These are phyloP conservation scores for Nesogale talazaci DNA, from an alignment of 2,113 vertebrate genomes.

Conservation along the genomic window DNA sequence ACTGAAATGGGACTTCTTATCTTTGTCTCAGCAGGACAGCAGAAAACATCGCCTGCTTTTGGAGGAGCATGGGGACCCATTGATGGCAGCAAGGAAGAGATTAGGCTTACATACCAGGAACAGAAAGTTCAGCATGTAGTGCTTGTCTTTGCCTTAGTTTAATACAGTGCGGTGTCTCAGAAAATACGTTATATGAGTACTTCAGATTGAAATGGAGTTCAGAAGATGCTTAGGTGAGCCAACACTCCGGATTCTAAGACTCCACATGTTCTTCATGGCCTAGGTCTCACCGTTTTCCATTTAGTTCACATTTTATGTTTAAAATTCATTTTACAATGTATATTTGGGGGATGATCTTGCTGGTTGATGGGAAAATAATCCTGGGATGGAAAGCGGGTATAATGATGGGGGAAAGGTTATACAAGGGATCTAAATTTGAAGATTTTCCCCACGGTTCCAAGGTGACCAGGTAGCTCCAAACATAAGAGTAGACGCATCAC, in stretches of 20 bases:
- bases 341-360: neutral
- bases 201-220: neutral
- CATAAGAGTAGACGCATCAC: neutral
- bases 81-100: neutral
- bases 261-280: neutral
- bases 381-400: neutral
- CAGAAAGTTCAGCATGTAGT: neutral
- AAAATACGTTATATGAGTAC: neutral
- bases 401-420: neutral
- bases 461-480: neutral
- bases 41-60: neutral
- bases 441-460: neutral
- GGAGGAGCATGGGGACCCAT: neutral
- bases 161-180: neutral
- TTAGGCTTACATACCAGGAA: neutral
- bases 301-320: neutral
- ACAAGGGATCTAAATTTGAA: neutral
- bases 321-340: too few relatives aligned
- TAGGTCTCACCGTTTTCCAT: neutral
- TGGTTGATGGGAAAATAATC: neutral
- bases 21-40: neutral
- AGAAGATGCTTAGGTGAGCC: neutral
- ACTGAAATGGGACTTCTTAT: neutral
- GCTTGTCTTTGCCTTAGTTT: neutral
- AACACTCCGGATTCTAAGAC: neutral